These are phyloP conservation scores for Brachyptera risi DNA, from an alignment of 2,888 invertebrate species.

Conservation along the genomic window DNA sequence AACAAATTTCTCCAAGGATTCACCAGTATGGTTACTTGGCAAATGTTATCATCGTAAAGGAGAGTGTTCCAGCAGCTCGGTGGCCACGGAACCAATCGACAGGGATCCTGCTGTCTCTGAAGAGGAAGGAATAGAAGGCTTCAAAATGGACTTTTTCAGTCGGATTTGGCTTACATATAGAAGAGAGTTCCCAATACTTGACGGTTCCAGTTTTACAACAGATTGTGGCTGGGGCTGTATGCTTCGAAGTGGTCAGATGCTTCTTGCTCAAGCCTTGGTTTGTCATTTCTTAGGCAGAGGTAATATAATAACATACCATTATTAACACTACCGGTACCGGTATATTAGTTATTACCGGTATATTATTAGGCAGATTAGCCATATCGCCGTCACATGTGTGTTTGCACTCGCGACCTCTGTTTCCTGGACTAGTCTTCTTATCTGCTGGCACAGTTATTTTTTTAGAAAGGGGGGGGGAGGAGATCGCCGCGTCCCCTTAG, in stretches of 20 bases:
- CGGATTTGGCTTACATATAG: conserved; percentile 86
- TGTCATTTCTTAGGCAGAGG: conserved; percentile 79
- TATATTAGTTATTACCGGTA: no score
- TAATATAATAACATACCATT: conserved; percentile 39
- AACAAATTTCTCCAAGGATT: conserved; percentile 74
- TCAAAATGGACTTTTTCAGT: conserved; percentile 78
- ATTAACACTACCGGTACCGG: no score
- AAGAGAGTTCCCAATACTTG: conserved; percentile 76
- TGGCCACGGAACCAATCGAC: conserved; percentile 1
- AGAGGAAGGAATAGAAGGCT: conserved; percentile 67
- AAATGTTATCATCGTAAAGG: conserved; percentile 72
- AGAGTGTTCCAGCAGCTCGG: no score
- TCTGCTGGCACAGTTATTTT: no score
- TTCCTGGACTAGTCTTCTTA: no score
- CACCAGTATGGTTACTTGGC: conserved; percentile 82
- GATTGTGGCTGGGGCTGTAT: conserved; percentile 96
- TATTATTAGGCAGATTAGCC: no score
- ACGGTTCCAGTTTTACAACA: conserved; percentile 76
- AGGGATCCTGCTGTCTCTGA: neutral
- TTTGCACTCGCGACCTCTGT: no score
- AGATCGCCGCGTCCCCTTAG: no score
- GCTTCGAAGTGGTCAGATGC: conserved; percentile 87
- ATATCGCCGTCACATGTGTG: no score
- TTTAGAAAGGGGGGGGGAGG: no score
- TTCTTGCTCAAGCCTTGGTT: conserved; percentile 81